Evolutionary conservation across 2,113 vertebrate genomes (phyloP).

Genomic region (Paralichthys olivaceus): DNA sequence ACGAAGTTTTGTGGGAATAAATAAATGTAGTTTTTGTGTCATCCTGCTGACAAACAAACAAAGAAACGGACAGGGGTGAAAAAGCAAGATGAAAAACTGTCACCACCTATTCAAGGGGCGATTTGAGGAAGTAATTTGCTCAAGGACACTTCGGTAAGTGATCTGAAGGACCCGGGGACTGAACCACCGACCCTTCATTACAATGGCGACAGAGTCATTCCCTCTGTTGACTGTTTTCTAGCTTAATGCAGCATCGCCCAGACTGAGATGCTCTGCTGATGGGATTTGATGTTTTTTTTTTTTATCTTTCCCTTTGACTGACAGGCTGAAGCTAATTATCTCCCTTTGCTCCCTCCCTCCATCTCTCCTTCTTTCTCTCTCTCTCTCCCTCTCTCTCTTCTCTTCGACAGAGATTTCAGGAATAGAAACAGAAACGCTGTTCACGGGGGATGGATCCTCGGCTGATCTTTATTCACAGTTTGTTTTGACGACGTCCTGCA

Average conservation of each 20-base stretch:
- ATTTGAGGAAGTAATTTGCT: no score
- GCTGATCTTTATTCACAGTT: conserved; percentile 62
- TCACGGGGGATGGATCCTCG: not conserved
- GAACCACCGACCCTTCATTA: no score
- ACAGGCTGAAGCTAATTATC: conserved; percentile 70
- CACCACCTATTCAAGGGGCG: no score
- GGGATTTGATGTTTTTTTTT: conserved; percentile 76
- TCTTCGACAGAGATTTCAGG: conserved; percentile 28
- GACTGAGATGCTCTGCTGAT: conserved; percentile 32
- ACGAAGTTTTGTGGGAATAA: no score
- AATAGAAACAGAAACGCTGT: conserved; percentile 46
- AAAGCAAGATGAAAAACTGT: no score
- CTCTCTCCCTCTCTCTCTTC: conserved; percentile 6
- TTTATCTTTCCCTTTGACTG: conserved; percentile 77
- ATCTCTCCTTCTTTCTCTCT: not conserved
- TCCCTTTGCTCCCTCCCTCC: conserved; percentile 29
- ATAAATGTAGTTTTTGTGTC: no score
- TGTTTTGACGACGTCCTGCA: not conserved
- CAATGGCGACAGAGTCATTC: no score
- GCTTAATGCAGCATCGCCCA: not conserved
- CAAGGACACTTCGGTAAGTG: no score
- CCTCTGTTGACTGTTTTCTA: not conserved
- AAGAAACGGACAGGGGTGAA: no score
- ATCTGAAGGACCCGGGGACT: no score
- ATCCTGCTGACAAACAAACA: no score